Evolutionary conservation across 2,888 invertebrate species (phyloP).

Genomic region (Dione vanillae): DNA sequence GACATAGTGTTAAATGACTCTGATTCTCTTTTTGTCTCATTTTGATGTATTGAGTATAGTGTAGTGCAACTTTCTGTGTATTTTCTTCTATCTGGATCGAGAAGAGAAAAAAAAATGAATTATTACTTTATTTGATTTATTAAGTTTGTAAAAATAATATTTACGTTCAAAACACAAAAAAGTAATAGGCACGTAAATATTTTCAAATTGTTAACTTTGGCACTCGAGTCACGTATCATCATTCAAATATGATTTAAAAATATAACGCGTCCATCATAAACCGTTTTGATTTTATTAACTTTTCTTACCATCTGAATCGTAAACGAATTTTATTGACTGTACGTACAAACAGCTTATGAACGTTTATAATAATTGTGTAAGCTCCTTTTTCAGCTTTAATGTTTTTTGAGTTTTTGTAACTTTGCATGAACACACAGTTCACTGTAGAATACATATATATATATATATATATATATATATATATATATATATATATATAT

Average conservation of each 20-base stretch:
- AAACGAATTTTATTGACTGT: constrained; percentile 11
- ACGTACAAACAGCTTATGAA: constrained; percentile 8
- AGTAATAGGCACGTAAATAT: constrained; percentile 1
- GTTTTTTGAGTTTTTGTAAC: neutral
- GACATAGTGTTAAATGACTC: no score
- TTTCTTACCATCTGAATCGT: constrained; percentile 6
- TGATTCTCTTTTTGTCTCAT: no score
- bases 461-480: no score
- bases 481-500: no score
- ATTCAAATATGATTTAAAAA: constrained; percentile 20
- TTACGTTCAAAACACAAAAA: neutral
- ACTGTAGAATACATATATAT: no score
- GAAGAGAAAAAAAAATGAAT: no score
- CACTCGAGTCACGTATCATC: constrained; percentile 14
- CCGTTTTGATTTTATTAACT: constrained; percentile 7
- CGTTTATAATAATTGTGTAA: constrained; percentile 11
- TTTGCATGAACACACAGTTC: no score
- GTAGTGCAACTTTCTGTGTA: no score
- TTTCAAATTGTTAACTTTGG: constrained; percentile 8
- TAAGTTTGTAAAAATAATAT: no score
- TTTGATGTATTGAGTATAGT: no score
- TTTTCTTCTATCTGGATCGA: no score
- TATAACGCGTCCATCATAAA: constrained; percentile 15
- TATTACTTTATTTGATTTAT: no score
- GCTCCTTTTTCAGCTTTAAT: neutral